A percentile compares a stretch with the other conserved stretches of the same genome.
Evolutionary conservation across 2,797 vertebrate species (phyloP).

Genomic region (Streptopelia turtur): DNA sequence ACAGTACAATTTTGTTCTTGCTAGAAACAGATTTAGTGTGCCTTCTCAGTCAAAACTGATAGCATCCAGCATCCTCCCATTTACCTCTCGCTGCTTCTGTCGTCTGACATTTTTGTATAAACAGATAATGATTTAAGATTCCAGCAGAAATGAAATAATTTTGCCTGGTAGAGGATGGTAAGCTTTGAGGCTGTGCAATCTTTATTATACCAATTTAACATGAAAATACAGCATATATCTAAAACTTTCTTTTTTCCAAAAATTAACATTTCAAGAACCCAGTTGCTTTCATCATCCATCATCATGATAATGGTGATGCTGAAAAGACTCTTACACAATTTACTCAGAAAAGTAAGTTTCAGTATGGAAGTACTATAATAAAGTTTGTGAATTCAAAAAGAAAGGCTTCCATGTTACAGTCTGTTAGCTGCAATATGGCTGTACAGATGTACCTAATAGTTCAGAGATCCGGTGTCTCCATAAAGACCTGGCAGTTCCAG

Average conservation of each 20-base stretch:
- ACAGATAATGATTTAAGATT: slow-evolving; percentile 32
- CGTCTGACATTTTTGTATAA: slow-evolving; percentile 30
- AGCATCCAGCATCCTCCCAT: slow-evolving; percentile 1
- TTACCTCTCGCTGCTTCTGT: neutral
- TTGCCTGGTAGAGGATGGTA: neutral
- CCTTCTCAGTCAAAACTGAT: slow-evolving; percentile 12
- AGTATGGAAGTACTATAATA: neutral
- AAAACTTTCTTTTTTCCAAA: neutral
- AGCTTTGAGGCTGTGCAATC: neutral
- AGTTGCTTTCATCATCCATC: neutral
- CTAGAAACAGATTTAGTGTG: neutral
- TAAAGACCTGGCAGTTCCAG: neutral
- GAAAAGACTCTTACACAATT: neutral
- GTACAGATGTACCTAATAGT: neutral
- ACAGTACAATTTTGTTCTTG: slow-evolving; percentile 24
- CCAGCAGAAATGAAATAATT: neutral
- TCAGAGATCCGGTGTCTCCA: neutral
- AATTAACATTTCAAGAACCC: neutral
- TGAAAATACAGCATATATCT: neutral
- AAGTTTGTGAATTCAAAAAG: neutral
- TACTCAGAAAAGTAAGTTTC: neutral
- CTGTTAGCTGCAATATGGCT: neutral
- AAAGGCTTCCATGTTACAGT: neutral
- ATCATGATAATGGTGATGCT: neutral
- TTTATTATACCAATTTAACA: neutral